A percentile compares a stretch with the other conserved stretches of the same genome.
These are phyloP conservation scores for Haemorhous mexicanus DNA, from an alignment of 2,113 vertebrate genomes.

Conservation along the genomic window DNA sequence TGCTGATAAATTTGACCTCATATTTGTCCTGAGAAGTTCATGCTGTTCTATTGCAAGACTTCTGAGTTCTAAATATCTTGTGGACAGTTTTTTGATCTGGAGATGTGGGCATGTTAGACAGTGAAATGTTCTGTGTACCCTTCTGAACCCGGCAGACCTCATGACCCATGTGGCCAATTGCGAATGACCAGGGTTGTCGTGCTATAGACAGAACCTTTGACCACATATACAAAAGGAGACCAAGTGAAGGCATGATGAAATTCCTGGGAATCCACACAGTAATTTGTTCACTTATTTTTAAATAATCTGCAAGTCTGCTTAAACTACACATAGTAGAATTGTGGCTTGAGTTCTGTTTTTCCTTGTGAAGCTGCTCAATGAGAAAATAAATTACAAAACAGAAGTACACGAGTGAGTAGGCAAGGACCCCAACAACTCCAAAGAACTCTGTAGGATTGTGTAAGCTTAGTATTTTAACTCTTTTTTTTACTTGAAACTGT, in stretches of 20 bases:
- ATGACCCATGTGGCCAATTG: rapidly evolving
- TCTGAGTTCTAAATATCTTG: not conserved
- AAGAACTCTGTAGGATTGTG: not conserved
- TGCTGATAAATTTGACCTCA: not conserved
- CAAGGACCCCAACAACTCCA: not conserved
- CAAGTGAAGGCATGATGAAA: not conserved
- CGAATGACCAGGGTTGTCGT: not conserved
- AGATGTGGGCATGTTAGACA: not conserved
- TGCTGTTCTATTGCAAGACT: not conserved
- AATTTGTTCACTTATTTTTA: not conserved
- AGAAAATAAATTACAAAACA: not conserved
- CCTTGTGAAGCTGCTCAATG: not conserved
- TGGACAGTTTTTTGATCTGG: not conserved
- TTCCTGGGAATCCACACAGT: not conserved
- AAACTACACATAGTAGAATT: not conserved
- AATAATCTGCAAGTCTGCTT: not conserved
- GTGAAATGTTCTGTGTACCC: not conserved
- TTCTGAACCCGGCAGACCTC: not conserved
- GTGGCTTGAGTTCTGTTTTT: not conserved
- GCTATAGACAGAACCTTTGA: not conserved
- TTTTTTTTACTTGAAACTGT: not conserved
- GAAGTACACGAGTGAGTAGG: not conserved
- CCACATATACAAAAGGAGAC: not conserved
- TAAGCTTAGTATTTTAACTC: not conserved
- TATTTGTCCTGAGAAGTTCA: not conserved